Evolutionary conservation across 2,888 invertebrate species (phyloP).

Genomic region (Mesorhabditis spiculigera): DNA sequence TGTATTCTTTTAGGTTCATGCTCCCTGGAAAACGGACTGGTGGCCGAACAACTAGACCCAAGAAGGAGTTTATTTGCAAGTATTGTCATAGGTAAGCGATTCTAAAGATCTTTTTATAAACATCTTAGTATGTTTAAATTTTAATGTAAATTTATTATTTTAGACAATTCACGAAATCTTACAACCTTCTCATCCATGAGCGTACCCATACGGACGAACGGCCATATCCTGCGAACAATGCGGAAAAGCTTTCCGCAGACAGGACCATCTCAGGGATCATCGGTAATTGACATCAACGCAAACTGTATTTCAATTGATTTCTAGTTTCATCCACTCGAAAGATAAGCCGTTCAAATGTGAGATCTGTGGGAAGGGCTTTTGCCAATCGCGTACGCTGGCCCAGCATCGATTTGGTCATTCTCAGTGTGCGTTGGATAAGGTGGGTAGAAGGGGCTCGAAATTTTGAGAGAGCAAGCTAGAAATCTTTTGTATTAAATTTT

Average conservation of each 20-base stretch:
- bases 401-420: conserved; percentile 5
- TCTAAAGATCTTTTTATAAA: background rate
- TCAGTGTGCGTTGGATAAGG: background rate
- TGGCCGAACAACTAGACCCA: conserved; percentile 69
- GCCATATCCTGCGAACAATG: conserved; percentile 95
- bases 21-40: conserved; percentile 25
- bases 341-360: conserved; percentile 95
- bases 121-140: background rate
- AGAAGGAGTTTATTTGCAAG: conserved; percentile 97
- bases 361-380: conserved; percentile 95
- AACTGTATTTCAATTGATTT: background rate
- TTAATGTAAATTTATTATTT: background rate
- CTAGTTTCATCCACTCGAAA: conserved; percentile 92
- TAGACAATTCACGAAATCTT: conserved; percentile 94
- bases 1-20: conserved; percentile 30
- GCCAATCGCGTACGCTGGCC: conserved; percentile 82
- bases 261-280: conserved; percentile 73
- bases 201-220: conserved; percentile 91
- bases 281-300: conserved; percentile 56
- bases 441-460: background rate
- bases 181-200: conserved; percentile 93
- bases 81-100: conserved; percentile 68
- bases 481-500: too few relatives aligned
- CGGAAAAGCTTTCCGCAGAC: conserved; percentile 91
- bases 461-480: too few relatives aligned